phyloP scores from a whole-genome alignment of 2,797 vertebrate species.

The Megalops cyprinoides region DNA sequence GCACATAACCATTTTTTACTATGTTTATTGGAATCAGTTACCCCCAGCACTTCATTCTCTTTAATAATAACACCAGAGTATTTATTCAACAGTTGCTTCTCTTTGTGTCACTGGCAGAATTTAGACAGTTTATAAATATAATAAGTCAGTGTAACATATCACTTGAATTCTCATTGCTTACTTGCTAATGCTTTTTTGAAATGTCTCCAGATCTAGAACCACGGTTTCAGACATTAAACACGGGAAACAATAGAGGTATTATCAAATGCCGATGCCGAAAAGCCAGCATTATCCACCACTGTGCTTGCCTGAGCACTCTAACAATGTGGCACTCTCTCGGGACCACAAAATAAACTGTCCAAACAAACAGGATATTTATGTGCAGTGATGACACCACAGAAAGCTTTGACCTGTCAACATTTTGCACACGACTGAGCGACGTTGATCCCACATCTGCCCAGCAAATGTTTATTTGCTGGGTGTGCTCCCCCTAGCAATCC shows the following conservation, averaged over 20 bases:
- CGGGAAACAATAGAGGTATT: constrained; percentile 30
- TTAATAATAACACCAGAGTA: background rate
- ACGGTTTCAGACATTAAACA: constrained; percentile 51
- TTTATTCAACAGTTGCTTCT: background rate
- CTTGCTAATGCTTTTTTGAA: constrained; percentile 11
- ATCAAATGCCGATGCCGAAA: background rate
- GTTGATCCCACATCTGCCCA: background rate
- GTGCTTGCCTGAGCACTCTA: constrained; percentile 50
- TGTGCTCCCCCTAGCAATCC: background rate
- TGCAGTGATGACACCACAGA: constrained; percentile 11
- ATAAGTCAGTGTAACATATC: background rate
- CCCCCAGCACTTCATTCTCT: background rate
- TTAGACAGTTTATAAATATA: background rate
- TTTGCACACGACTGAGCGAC: constrained; percentile 21
- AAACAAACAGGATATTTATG: constrained; percentile 9
- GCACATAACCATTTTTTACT: no score
- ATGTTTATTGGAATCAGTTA: no score
- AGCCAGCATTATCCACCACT: constrained; percentile 5
- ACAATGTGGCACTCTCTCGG: constrained; percentile 3
- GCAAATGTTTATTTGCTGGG: background rate
- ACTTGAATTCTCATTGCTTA: background rate
- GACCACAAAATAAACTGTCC: background rate
- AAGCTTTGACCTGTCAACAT: constrained; percentile 13
- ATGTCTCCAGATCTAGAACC: constrained; percentile 60
- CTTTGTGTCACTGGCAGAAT: background rate